phyloP scores from a whole-genome alignment of 2,797 vertebrate species.

The Chelonia mydas region DNA sequence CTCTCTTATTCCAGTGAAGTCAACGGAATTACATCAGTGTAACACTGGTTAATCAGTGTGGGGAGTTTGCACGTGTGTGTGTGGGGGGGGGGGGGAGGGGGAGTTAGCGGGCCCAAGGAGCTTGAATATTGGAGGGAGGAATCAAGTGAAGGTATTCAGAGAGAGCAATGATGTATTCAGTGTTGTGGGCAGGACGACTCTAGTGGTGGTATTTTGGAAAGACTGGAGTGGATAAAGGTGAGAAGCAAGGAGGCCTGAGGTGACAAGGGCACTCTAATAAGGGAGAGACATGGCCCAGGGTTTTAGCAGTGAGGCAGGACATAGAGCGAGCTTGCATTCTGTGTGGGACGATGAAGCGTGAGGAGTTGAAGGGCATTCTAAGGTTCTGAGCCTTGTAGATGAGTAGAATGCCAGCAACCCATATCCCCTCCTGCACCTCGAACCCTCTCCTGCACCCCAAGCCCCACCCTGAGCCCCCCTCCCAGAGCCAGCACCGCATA shows the following conservation, averaged over 20 bases:
- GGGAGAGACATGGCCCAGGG: neutral
- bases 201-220: no score
- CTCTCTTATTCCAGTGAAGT: rapidly evolving
- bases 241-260: no score
- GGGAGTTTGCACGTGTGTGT: neutral
- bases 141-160: neutral
- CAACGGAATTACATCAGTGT: neutral
- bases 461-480: no score
- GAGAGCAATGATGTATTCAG: neutral
- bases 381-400: no score
- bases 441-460: neutral
- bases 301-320: rapidly evolving
- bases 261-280: no score
- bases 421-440: neutral
- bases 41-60: neutral
- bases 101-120: neutral
- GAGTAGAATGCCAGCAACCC: neutral
- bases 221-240: no score
- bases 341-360: neutral
- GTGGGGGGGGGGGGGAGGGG: no score
- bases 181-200: neutral
- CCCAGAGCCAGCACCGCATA: no score
- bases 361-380: neutral
- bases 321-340: rapidly evolving
- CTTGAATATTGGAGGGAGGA: neutral